Conservation (phyloP, 2,888 invertebrate species). For the Amphipoea lucens region DNA sequence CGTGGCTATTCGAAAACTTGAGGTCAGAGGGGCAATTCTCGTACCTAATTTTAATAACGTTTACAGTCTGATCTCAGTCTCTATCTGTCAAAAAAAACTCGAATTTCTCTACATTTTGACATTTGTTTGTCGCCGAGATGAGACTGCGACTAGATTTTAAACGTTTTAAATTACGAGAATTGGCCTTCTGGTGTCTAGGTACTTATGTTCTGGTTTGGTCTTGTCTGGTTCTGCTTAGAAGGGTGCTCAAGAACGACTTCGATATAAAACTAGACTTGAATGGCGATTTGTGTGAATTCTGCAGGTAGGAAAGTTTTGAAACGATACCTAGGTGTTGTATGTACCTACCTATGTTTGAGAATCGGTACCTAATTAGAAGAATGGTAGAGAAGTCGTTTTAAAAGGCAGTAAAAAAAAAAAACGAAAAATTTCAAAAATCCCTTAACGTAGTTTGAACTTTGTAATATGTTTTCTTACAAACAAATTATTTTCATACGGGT, state of each 20-base stretch:
- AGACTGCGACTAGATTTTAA: too few relatives aligned
- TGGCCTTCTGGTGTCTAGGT: too few relatives aligned
- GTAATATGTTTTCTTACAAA: constrained; percentile 13
- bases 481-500: constrained; percentile 42
- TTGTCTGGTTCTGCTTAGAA: background rate
- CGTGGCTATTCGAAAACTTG: background rate
- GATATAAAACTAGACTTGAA: background rate
- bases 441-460: background rate
- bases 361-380: background rate
- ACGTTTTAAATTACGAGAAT: too few relatives aligned
- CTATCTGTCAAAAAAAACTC: too few relatives aligned
- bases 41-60: too few relatives aligned
- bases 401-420: background rate
- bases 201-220: background rate
- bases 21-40: background rate
- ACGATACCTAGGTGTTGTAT: background rate
- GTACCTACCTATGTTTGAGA: background rate
- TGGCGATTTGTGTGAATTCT: background rate
- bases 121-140: too few relatives aligned
- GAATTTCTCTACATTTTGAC: too few relatives aligned
- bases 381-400: background rate
- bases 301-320: background rate
- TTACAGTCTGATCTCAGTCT: too few relatives aligned
- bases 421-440: background rate
- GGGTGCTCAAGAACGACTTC: background rate